These are phyloP conservation scores for Bovichtus diacanthus DNA, from an alignment of 2,797 vertebrate genomes.

Conservation along the genomic window DNA sequence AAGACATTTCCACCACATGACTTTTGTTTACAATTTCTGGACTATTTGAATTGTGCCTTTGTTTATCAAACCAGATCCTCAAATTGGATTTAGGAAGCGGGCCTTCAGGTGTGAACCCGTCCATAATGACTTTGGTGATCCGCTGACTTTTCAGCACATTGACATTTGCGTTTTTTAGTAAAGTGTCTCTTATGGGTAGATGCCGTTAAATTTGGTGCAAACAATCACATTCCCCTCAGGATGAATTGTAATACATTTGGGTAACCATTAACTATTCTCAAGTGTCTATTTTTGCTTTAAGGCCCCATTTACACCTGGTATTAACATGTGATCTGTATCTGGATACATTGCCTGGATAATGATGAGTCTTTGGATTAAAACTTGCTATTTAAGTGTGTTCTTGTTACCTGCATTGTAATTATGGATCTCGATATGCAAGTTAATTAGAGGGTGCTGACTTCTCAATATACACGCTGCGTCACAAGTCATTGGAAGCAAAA, in stretches of 20 bases:
- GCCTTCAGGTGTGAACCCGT: too few species aligned
- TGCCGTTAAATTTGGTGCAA: background rate
- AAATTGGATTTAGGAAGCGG: too few species aligned
- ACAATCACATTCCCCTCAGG: background rate
- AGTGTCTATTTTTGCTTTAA: background rate
- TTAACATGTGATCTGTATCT: background rate
- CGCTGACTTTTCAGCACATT: background rate
- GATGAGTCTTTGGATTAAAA: background rate
- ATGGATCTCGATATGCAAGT: background rate
- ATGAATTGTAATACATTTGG: background rate
- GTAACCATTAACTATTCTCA: background rate
- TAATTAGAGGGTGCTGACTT: background rate
- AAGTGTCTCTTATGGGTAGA: background rate
- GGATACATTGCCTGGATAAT: background rate
- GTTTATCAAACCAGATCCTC: too few species aligned
- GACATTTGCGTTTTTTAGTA: background rate
- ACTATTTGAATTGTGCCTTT: too few species aligned
- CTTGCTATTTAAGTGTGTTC: background rate
- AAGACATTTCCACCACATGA: too few species aligned
- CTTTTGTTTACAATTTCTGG: too few species aligned
- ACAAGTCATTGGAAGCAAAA: background rate
- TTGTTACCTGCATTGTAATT: background rate
- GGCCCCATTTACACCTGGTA: background rate
- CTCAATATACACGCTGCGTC: background rate
- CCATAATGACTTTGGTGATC: background rate